Base-by-base conservation (phyloP, 2,888 invertebrate species). In the Lamellibrachia satsuma region DNA sequence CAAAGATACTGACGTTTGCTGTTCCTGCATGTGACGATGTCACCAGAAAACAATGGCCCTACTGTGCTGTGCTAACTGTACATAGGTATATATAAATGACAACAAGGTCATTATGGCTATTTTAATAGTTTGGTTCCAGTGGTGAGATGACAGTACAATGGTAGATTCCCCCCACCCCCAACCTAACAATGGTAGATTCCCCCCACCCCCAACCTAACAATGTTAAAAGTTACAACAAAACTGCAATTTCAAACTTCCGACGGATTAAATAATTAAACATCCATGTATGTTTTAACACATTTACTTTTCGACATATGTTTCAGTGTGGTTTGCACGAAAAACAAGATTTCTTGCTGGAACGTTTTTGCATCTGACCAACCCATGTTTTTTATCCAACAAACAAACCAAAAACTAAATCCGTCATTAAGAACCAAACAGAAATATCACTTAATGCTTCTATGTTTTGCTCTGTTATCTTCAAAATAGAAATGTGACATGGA, bases 381-480 rank as follows among this genome's bases (percentile, higher is more conserved):
- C 75, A 75, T 55, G 8, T 2, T 55, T 55, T 55, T 55, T 55
- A 55, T 75, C 75, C 75, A 22, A 75, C 22, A 75, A 22, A 75
- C 22, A 22, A 75, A 11, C 15, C 75, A 75, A 22, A 22, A 75
- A 22, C n/a, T 75, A 22, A 75, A 75, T 22, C 15, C 75, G 22
- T 22, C 3, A 75, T 75, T 15, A n/a, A 75, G 75, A 3, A 22
- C 75, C 75, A 75, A 75, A 22, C 75, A 3, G 75, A 75, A 75
- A 75, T 22, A 75, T 75, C 75, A 75, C 75, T 75, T 75, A 75
- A 75, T 75, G 75, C 22, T 75, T 75, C 75, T 75, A 75, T 75
- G n/a, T 75, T 75, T 75, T 75, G 75, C 75, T 15, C 6, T 4
- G 75, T 75, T 75, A 75, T 75, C 75, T 75, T 75, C 75, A 11